phyloP scores from a whole-genome alignment of 2,113 vertebrate species.

The Enhydra lutris region DNA sequence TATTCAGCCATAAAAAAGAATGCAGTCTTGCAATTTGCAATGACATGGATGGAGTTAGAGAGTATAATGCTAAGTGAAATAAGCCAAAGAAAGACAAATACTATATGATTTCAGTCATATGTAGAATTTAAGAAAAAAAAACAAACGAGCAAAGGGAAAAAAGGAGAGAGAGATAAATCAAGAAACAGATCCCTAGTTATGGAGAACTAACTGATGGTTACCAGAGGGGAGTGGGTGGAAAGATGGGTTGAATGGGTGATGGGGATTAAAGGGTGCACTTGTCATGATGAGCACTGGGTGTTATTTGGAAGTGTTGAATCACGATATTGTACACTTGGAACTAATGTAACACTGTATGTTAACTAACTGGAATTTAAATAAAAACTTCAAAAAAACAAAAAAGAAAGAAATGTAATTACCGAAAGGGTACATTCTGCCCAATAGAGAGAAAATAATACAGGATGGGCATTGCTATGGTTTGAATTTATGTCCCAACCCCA shows the following conservation, averaged over 20 bases:
- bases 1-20: too few species aligned
- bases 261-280: neutral
- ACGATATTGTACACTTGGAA: neutral
- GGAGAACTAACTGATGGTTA: neutral
- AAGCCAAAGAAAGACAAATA: too few species aligned
- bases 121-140: too few species aligned
- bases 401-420: neutral
- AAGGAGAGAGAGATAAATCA: too few species aligned
- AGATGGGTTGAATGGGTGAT: neutral
- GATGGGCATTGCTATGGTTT: neutral
- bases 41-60: too few species aligned
- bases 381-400: neutral
- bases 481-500: neutral
- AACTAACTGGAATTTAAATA: neutral
- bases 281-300: neutral
- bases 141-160: too few species aligned
- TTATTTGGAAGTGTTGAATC: neutral
- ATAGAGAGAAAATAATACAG: neutral
- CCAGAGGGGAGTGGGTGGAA: neutral
- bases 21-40: too few species aligned
- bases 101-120: too few species aligned
- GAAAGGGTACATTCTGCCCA: neutral
- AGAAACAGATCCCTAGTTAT: too few species aligned
- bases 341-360: neutral
- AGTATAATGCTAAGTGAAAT: too few species aligned